These are phyloP conservation scores for Luperina testacea DNA, from an alignment of 2,888 invertebrate species.

Conservation along the genomic window DNA sequence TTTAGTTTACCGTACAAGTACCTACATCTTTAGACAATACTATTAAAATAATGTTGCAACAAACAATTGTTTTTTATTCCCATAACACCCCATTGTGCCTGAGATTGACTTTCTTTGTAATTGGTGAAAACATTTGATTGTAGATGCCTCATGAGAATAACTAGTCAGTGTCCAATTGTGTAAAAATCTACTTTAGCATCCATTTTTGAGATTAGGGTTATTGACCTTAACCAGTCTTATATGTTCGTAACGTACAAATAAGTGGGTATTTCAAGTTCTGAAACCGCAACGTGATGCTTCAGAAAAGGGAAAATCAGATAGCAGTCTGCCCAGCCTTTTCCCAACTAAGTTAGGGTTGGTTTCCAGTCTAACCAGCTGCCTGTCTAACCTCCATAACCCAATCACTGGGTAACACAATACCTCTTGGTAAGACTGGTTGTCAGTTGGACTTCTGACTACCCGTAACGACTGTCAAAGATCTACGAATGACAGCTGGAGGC, in stretches of 20 bases:
- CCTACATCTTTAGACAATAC: not conserved
- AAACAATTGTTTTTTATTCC: slow-evolving; percentile 29
- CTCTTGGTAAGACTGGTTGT: not conserved
- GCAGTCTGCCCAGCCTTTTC: not conserved
- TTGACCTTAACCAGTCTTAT: not conserved
- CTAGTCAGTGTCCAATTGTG: slow-evolving; percentile 9
- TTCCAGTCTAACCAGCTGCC: not conserved
- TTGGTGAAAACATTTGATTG: slow-evolving; percentile 53
- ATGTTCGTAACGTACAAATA: not conserved
- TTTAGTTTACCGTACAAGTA: not conserved
- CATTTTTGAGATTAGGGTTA: not conserved
- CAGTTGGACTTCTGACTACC: not conserved
- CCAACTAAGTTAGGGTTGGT: not conserved
- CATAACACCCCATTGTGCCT: slow-evolving; percentile 39
- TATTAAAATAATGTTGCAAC: slow-evolving; percentile 12
- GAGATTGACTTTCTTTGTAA: slow-evolving; percentile 35
- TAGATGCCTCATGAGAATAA: slow-evolving; percentile 36
- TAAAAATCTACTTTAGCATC: not conserved
- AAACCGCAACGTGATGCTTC: not conserved
- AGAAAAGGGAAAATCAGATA: not conserved
- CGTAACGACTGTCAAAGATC: not conserved
- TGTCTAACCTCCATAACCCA: not conserved
- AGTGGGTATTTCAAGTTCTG: not conserved
- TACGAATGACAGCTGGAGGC: not conserved
- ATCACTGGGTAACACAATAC: not conserved